phyloP scores from a whole-genome alignment of 2,113 vertebrate species.

The Lamprologus sp. region DNA sequence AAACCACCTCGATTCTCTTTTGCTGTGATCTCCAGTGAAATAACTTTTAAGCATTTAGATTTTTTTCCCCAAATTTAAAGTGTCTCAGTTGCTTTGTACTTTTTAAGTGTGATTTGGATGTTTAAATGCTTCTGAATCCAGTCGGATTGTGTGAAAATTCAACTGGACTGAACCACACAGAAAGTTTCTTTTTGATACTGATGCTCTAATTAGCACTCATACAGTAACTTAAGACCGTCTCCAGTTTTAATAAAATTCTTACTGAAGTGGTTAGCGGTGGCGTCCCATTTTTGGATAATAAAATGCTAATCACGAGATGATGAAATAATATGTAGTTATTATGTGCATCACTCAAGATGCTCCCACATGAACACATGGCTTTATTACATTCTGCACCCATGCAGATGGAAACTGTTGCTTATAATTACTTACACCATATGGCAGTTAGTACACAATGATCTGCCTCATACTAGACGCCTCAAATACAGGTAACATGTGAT shows the following conservation, averaged over 20 bases:
- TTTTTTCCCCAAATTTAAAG: not conserved
- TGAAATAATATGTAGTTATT: not conserved
- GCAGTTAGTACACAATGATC: not conserved
- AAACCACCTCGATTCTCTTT: not conserved
- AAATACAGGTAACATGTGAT: not conserved
- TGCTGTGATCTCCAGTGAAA: not conserved
- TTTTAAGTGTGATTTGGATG: not conserved
- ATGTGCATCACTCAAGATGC: not conserved
- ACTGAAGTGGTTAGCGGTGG: not conserved
- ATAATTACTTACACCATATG: not conserved
- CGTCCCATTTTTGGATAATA: not conserved
- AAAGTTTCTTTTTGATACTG: not conserved
- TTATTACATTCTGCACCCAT: not conserved
- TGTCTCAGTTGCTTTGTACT: not conserved
- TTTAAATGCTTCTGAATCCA: not conserved
- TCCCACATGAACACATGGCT: not conserved
- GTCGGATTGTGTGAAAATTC: fast-evolving
- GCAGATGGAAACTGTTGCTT: not conserved
- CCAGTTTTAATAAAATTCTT: not conserved
- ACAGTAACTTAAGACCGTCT: not conserved
- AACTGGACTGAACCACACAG: not conserved
- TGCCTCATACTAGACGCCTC: not conserved
- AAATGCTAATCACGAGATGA: not conserved
- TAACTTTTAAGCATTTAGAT: not conserved
- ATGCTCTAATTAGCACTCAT: not conserved